Evolutionary conservation across 2,113 vertebrate genomes (phyloP), one percentile per base, ranked within the genome.

Genomic region (Cynocephalus volans): DNA sequence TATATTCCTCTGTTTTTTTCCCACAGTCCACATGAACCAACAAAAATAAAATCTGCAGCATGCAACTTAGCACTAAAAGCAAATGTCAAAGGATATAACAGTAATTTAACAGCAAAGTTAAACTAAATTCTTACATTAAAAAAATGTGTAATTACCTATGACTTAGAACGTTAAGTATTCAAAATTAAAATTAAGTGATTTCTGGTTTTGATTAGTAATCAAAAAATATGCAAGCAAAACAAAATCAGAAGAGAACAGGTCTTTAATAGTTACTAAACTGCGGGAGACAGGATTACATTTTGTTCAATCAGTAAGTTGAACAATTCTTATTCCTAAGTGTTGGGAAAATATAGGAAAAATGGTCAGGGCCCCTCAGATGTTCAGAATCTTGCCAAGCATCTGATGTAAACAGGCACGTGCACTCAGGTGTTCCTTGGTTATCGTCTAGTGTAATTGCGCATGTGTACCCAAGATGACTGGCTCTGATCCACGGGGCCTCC

Each of bases 171-270:
- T 41, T 41, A 85, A 69, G 45, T 24, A 85, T 69, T 85, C 26
- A 45, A 72, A 72, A 69, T 69, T 69, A 69, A 69, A 69, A 72
- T 72, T 72, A 8, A 33, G 10, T 88, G n/a, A 24, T 54, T 84
- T 92, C 13, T 50, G 41, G 81, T 96, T 93, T 81, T 24, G 8
- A 60, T 70, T 33, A 77, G 10, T 58, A 67, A 60, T 67, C 56
- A 62, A 95, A 84, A 82, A 52, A 64, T 88, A 95, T 33, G 13
- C 56, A 87, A 65, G 24, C 52, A 77, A 72, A 93, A 93, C 14
- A 23, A 79, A 64, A 69, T 80, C 45, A 70, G 28, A 33, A 86
- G 56, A 72, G 11, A 85, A 45, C 6, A 31, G 3, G 21, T 52
- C 64, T 86, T 88, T 56, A 86, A 70, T 60, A 79, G 45, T 86